Base-by-base conservation (phyloP, 2,113 vertebrate species). In the Anhinga rufa region DNA sequence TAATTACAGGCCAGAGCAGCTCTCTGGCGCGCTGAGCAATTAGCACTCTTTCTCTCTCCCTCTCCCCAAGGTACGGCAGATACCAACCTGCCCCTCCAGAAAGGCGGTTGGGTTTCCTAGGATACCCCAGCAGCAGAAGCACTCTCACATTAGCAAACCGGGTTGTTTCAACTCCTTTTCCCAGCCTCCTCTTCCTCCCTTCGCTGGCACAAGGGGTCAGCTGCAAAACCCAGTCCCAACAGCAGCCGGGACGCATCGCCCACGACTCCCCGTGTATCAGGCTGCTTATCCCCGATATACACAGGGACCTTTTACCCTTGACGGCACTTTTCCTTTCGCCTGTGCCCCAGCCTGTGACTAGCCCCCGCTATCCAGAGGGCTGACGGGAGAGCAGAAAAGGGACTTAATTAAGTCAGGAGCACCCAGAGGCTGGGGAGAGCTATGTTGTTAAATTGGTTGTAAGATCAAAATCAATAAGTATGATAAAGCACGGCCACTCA, bases 1-100 rank as follows among this genome's bases (percentile, higher is more conserved):
- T 96, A 96, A 97, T 98, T 98, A 97, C 87, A 98, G 93, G 93
- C 94, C 88, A 96, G 94, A 91, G 81, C 69, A 74, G 93, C 90
- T 79, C 91, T 90, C 91, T 85, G 76, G 95, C 46, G 71, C 3
- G 70, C 88, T 86, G 86, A 93, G 82, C 95, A 97, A 93, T 94
- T 97, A 95, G 75, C 84, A 93, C 82, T 83, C 80, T 83, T 96
- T 95, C 93, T 91, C 78, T 88, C 58, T 62, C 68, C 18, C 20
- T 70, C 58, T 92, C 90, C 91, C 91, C 6, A n/a, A 94, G 91
- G 92, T 95, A 92, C 15, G 10, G 60, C 77, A 91, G 90, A 91
- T 77, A 92, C 90, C 94, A 86, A 52, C 89, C 85, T 80, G 75
- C 72, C 95, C 74, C 77, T 93, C 94, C 92, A 94, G 92, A 95